Conservation (phyloP, 1,140 invertebrate genomes). For the Bombus haemorrhoidalis region DNA sequence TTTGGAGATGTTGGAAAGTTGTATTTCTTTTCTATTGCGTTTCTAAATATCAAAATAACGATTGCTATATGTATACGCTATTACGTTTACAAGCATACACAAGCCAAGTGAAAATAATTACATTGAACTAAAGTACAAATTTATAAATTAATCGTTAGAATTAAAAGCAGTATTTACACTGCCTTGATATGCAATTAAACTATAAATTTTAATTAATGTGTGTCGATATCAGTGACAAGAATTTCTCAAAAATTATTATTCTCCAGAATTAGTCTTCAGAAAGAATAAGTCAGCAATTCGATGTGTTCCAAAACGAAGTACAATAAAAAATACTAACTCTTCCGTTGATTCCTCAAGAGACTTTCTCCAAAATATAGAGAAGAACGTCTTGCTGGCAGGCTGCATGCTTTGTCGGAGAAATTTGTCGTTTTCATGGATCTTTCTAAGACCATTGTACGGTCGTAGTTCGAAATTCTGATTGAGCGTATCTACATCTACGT, state of each 20-base stretch:
- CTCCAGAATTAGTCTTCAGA: too few relatives aligned
- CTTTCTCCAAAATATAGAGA: background rate
- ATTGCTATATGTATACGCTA: background rate
- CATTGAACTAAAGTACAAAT: too few relatives aligned
- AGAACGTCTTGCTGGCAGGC: constrained; percentile 14
- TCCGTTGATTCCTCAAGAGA: background rate
- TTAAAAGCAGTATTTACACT: too few relatives aligned
- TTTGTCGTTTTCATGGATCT: constrained; percentile 65
- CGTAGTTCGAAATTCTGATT: constrained; percentile 87
- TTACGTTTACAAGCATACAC: too few relatives aligned
- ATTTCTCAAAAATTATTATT: too few relatives aligned
- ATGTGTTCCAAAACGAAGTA: background rate
- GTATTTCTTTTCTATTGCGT: background rate
- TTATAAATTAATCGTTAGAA: too few relatives aligned
- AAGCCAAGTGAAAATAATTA: too few relatives aligned
- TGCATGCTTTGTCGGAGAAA: too few relatives aligned
- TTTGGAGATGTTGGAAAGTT: background rate
- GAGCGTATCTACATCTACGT: constrained; percentile 85
- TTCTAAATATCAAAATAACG: background rate
- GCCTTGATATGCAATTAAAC: too few relatives aligned
- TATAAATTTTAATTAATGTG: too few relatives aligned
- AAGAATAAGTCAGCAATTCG: background rate
- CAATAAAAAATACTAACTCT: background rate
- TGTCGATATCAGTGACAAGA: too few relatives aligned
- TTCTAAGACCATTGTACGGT: constrained; percentile 85